Evolutionary conservation across 2,797 vertebrate species (phyloP).

Genomic region (Poecilia velifera): DNA sequence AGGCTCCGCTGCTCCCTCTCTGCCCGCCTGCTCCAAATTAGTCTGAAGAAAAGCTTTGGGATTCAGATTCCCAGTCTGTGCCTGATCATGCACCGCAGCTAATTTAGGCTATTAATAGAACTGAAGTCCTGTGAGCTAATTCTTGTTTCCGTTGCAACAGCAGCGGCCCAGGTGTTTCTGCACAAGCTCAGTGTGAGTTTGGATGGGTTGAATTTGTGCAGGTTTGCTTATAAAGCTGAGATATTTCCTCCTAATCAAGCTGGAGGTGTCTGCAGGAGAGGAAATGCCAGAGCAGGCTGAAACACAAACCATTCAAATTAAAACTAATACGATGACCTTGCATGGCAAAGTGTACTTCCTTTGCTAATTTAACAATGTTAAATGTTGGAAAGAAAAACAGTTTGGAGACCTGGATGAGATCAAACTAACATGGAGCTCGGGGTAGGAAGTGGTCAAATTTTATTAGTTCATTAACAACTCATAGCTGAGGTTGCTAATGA

Average conservation of each 20-base stretch:
- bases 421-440: neutral
- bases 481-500: neutral
- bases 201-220: constrained; percentile 40
- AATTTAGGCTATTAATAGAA: constrained; percentile 53
- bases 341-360: constrained; percentile 4
- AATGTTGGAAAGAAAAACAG: neutral
- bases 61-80: constrained; percentile 48
- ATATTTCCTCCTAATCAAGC: constrained; percentile 43
- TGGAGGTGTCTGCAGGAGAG: constrained; percentile 47
- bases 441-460: neutral
- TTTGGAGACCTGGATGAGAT: neutral
- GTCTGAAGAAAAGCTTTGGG: constrained; percentile 41
- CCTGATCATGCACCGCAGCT: constrained; percentile 48
- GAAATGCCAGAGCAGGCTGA: constrained; percentile 39
- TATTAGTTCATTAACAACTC: neutral
- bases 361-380: neutral
- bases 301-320: constrained; percentile 20
- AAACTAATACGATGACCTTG: neutral
- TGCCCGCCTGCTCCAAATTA: constrained; percentile 40
- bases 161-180: constrained; percentile 61
- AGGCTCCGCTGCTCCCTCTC: constrained; percentile 23
- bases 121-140: constrained; percentile 43
- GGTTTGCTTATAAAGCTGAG: constrained; percentile 41
- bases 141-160: constrained; percentile 24
- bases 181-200: constrained; percentile 42